Evolutionary conservation across 2,113 vertebrate genomes (phyloP).

Genomic region (Cranoglanis bouderius): DNA sequence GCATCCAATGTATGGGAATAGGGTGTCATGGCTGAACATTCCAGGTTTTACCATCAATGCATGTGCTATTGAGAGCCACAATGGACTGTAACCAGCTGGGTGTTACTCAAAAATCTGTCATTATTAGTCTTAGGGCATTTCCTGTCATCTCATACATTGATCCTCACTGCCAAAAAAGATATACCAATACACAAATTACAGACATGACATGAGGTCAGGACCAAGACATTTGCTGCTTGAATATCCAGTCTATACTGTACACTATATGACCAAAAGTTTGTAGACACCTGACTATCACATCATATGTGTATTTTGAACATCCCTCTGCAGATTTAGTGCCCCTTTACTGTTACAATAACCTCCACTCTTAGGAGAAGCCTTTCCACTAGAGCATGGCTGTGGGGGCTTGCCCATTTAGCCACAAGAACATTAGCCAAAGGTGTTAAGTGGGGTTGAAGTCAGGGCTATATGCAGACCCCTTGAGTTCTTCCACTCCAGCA

Average conservation of each 20-base stretch:
- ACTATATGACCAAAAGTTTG: not conserved
- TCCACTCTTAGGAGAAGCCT: not conserved
- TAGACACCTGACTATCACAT: not conserved
- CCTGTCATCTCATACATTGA: not conserved
- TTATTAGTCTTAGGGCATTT: not conserved
- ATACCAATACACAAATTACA: not conserved
- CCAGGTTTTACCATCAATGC: not conserved
- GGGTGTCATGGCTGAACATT: not conserved
- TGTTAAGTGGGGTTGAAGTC: not conserved
- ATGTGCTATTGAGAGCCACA: not conserved
- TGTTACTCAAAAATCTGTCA: not conserved
- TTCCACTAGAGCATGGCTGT: not conserved
- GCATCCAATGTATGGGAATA: not conserved
- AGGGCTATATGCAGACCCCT: not conserved
- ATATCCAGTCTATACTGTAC: not conserved
- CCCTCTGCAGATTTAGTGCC: not conserved
- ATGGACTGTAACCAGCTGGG: slow-evolving; percentile 15
- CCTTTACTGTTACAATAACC: not conserved
- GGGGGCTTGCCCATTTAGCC: not conserved
- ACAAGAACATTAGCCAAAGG: not conserved
- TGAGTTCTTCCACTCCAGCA: not conserved
- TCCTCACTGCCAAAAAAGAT: not conserved
- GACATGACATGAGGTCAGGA: not conserved
- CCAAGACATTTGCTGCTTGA: not conserved
- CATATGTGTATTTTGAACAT: not conserved